These are phyloP conservation scores for Acridotheres tristis DNA, from an alignment of 2,797 vertebrate species.

Conservation along the genomic window DNA sequence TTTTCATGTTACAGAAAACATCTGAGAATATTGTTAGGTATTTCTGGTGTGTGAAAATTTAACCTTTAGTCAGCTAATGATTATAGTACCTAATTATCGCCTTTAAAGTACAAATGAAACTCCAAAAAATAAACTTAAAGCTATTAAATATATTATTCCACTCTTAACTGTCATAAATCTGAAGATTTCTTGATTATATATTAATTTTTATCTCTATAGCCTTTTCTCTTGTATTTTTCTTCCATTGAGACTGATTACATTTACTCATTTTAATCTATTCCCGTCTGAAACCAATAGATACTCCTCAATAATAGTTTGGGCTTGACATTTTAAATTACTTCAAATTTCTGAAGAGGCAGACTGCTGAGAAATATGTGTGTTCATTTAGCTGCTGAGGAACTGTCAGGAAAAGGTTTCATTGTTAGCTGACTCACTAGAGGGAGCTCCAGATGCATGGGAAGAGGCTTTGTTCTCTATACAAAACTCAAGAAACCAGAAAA, in stretches of 20 bases:
- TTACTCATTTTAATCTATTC: not conserved
- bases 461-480: not conserved
- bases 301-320: not conserved
- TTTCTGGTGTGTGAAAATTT: not conserved
- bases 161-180: not conserved
- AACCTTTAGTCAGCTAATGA: not conserved
- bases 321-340: conserved; percentile 2
- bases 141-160: not conserved
- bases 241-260: not conserved
- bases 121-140: not conserved
- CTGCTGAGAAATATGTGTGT: not conserved
- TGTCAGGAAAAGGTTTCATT: not conserved
- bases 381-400: not conserved
- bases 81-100: not conserved
- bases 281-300: not conserved
- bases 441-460: conserved; percentile 71
- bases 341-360: not conserved
- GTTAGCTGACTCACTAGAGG: conserved; percentile 70
- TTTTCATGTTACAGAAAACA: conserved; percentile 18
- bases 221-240: not conserved
- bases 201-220: not conserved
- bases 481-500: not conserved
- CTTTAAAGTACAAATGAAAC: not conserved
- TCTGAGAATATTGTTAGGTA: not conserved
- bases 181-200: not conserved